Evolutionary conservation across 2,888 invertebrate genomes (phyloP).

Genomic region (Coleophora flavipennella): DNA sequence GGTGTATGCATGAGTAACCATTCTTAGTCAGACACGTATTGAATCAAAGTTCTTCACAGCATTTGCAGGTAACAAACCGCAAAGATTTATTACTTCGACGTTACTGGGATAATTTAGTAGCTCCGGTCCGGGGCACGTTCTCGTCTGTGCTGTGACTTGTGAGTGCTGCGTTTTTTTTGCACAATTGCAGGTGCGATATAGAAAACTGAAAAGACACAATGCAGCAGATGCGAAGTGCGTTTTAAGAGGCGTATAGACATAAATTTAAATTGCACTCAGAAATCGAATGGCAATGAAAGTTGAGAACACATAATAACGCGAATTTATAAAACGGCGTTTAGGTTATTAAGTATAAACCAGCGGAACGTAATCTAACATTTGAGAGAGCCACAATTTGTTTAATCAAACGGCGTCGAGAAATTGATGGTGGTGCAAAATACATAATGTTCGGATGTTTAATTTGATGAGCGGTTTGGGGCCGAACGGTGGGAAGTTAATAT

Average conservation of each 20-base stretch:
- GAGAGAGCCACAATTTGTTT: constrained; percentile 39
- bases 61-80: constrained; percentile 6
- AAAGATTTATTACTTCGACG: constrained; percentile 10
- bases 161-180: constrained; percentile 32
- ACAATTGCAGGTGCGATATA: constrained; percentile 38
- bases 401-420: constrained; percentile 54
- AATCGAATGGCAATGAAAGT: constrained; percentile 3
- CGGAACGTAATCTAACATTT: constrained; percentile 36
- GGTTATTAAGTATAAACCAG: constrained; percentile 30
- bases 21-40: no score
- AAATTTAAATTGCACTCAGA: constrained; percentile 1
- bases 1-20: no score
- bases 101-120: constrained; percentile 23
- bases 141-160: constrained; percentile 12
- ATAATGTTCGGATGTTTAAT: constrained; percentile 62
- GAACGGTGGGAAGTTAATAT: constrained; percentile 50
- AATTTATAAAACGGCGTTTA: no score
- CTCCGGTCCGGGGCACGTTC: constrained; percentile 24
- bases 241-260: not conserved
- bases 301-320: constrained; percentile 4
- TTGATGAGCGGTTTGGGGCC: constrained; percentile 52
- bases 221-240: constrained; percentile 21
- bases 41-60: no score
- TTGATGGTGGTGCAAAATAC: constrained; percentile 55
- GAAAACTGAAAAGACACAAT: constrained; percentile 23